Conservation (phyloP, 2,797 vertebrate species). For the Enteromius treurensis region DNA sequence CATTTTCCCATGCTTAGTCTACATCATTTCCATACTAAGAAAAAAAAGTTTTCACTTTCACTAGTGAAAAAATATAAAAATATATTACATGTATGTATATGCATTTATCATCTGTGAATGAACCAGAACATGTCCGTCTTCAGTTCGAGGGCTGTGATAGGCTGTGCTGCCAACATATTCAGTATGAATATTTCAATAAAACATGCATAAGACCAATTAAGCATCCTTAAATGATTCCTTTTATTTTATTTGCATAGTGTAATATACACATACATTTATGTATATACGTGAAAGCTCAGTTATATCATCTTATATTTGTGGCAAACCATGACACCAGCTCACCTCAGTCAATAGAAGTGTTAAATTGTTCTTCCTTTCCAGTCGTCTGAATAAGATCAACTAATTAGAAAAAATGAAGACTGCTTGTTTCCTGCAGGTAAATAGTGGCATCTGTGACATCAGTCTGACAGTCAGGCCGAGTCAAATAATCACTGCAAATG, state of each 20-base stretch:
- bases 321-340: not conserved
- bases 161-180: not conserved
- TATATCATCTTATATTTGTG: slow-evolving; percentile 15
- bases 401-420: slow-evolving; percentile 4
- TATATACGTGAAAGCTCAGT: no score
- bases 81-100: not conserved
- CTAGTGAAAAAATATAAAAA: not conserved
- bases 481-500: slow-evolving; percentile 45
- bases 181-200: no score
- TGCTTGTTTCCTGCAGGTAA: slow-evolving; percentile 39
- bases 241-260: no score
- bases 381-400: slow-evolving; percentile 20
- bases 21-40: not conserved
- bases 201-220: no score
- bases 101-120: not conserved
- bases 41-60: no score
- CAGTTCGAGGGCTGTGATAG: not conserved
- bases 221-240: no score
- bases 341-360: not conserved
- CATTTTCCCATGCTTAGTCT: not conserved
- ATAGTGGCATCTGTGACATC: slow-evolving; percentile 27
- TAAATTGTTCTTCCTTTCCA: not conserved
- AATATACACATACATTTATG: no score
- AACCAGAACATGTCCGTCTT: not conserved
- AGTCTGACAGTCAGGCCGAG: slow-evolving; percentile 17